Evolutionary conservation across 1,140 invertebrate species (phyloP), one percentile per base, ranked within the genome.

Genomic region (Lineus longissimus): DNA sequence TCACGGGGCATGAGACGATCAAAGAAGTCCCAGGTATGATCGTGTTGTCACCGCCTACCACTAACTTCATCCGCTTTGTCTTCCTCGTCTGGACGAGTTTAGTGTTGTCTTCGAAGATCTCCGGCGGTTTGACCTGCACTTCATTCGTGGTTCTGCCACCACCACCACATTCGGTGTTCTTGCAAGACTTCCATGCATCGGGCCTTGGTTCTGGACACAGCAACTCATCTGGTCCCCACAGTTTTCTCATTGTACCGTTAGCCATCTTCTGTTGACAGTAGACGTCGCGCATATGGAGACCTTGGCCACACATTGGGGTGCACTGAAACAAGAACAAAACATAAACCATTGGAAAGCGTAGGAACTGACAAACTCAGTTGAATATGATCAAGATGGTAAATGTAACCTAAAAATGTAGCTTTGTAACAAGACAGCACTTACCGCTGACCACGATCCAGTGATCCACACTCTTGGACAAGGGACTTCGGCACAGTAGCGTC

Each of bases 281-380:
- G n/a, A 51, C 47, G n/a, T 51, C 47, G n/a, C 47, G 47, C 47
- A 51, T 51, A 9, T n/a, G n/a, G 6, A 51, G n/a, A 51, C 47
- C 47, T n/a, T 51, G n/a, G 9, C 47, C 47, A 27, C 47, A 51
- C n/a, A 27, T 27, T 51, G 47, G 47, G 4, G 47, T 27, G n/a
- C 47, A 51, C 47, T 51, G 25, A 4, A 51, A 43, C n/a, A 36
- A 36, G 33, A 7, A 36, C 33, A 36, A n/a, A n/a, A n/a, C n/a
- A n/a, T n/a, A n/a, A n/a, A n/a, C n/a, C n/a, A n/a, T n/a, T n/a
- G n/a, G n/a, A n/a, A n/a, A n/a, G n/a, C n/a, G n/a, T n/a, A n/a
- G n/a, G n/a, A n/a, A n/a, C n/a, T n/a, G n/a, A n/a, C n/a, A n/a
- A n/a, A n/a, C n/a, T n/a, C n/a, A n/a, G n/a, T n/a, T n/a, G n/a